Conservation (phyloP, 2,113 vertebrate species). For the Labrus mixtus region DNA sequence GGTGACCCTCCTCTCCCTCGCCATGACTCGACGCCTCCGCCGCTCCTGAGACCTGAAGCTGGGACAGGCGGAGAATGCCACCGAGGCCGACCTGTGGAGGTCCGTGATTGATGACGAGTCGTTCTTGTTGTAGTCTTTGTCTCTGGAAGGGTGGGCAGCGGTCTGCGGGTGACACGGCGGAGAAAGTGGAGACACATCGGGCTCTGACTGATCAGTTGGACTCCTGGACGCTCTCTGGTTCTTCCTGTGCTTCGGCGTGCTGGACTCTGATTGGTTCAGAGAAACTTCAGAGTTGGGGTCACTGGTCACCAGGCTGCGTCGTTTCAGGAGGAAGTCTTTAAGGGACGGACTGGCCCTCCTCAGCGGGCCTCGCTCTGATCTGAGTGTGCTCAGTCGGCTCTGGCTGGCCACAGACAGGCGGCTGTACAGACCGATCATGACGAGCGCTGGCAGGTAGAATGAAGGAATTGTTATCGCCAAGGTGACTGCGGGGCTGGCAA, state of each 20-base stretch:
- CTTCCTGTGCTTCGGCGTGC: slow-evolving; percentile 67
- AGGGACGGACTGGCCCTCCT: slow-evolving; percentile 17
- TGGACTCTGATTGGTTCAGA: slow-evolving; percentile 37
- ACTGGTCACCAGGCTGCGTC: slow-evolving; percentile 1
- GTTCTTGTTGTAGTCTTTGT: slow-evolving; percentile 64
- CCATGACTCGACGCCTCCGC: slow-evolving; percentile 85
- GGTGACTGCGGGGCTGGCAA: slow-evolving; percentile 90
- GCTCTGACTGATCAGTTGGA: slow-evolving; percentile 46
- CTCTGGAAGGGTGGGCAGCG: slow-evolving; percentile 12
- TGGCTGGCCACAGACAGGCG: slow-evolving; percentile 91
- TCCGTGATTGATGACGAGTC: slow-evolving; percentile 56
- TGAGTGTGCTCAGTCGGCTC: slow-evolving; percentile 83
- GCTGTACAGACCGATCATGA: slow-evolving; percentile 92
- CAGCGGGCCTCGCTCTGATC: neutral
- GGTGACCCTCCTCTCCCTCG: slow-evolving; percentile 93
- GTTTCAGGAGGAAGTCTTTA: slow-evolving; percentile 29
- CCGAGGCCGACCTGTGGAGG: slow-evolving; percentile 55
- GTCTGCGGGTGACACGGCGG: slow-evolving; percentile 64
- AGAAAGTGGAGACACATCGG: neutral
- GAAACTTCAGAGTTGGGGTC: slow-evolving; percentile 29
- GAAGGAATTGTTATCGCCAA: slow-evolving; percentile 90
- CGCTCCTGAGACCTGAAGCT: slow-evolving; percentile 85
- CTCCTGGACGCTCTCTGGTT: slow-evolving; percentile 43
- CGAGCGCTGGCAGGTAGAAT: slow-evolving; percentile 92
- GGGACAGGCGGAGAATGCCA: slow-evolving; percentile 32